These are phyloP conservation scores for Aspidiotus rigidus DNA, from an alignment of 2,888 invertebrate species.

Conservation along the genomic window DNA sequence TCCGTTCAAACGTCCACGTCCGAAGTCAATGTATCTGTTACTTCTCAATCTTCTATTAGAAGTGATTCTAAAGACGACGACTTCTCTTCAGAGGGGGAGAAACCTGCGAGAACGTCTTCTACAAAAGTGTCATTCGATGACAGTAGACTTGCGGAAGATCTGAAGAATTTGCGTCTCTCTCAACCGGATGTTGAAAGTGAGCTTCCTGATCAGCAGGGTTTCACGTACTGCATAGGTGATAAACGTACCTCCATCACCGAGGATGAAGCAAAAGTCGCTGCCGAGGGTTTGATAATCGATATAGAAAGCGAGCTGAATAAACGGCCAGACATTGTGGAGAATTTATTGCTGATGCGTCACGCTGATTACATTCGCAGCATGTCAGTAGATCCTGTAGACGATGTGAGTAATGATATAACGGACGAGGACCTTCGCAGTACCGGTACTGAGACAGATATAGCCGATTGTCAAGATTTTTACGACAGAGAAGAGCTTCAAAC, in stretches of 20 bases:
- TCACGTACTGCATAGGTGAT: background rate
- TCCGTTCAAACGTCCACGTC: no score
- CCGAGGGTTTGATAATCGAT: constrained; percentile 48
- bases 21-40: no score
- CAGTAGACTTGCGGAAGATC: background rate
- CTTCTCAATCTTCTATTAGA: no score
- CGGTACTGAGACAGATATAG: constrained; percentile 53
- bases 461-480: constrained; percentile 6
- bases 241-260: constrained; percentile 41
- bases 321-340: constrained; percentile 39
- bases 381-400: constrained; percentile 43
- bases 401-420: constrained; percentile 51
- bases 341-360: constrained; percentile 18
- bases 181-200: background rate
- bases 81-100: no score
- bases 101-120: background rate
- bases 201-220: background rate
- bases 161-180: background rate
- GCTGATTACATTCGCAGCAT: constrained; percentile 16
- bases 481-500: background rate
- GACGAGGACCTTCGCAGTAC: constrained; percentile 63
- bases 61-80: no score
- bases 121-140: background rate
- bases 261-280: constrained; percentile 48
- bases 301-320: constrained; percentile 50